Evolutionary conservation across 2,113 vertebrate species (phyloP).

Genomic region (Apistogramma diplotaenia): DNA sequence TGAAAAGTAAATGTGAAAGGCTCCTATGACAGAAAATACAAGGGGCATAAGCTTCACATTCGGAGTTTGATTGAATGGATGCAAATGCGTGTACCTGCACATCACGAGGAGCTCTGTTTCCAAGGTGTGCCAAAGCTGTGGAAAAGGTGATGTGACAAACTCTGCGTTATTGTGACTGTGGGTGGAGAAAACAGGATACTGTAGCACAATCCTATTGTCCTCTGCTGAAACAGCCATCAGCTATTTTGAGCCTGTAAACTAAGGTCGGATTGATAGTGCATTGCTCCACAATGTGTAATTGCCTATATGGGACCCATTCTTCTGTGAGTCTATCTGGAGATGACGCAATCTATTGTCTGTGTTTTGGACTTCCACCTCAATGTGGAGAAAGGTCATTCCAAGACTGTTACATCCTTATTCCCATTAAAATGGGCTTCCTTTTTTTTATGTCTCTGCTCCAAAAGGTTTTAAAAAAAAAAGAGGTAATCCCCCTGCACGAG

Average conservation of each 20-base stretch:
- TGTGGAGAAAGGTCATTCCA: slow-evolving; percentile 46
- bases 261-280: slow-evolving; percentile 28
- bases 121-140: background rate
- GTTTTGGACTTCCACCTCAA: slow-evolving; percentile 46
- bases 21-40: background rate
- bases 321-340: slow-evolving; percentile 47
- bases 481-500: background rate
- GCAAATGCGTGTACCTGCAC: background rate
- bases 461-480: background rate
- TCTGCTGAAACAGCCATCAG: slow-evolving; percentile 38
- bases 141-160: slow-evolving; percentile 34
- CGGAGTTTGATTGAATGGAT: background rate
- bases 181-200: slow-evolving; percentile 64
- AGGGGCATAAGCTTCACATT: too few relatives aligned
- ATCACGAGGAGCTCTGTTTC: background rate
- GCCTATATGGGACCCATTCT: slow-evolving; percentile 38
- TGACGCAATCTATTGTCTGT: slow-evolving; percentile 57
- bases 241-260: slow-evolving; percentile 54
- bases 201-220: slow-evolving; percentile 56
- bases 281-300: slow-evolving; percentile 28
- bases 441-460: background rate
- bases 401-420: slow-evolving; percentile 30
- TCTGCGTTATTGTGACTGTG: slow-evolving; percentile 18
- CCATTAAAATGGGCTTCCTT: slow-evolving; percentile 2
- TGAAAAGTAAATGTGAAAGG: background rate